These are phyloP conservation scores for Phocides pigmalion DNA, from an alignment of 1,140 invertebrate species.

Conservation along the genomic window DNA sequence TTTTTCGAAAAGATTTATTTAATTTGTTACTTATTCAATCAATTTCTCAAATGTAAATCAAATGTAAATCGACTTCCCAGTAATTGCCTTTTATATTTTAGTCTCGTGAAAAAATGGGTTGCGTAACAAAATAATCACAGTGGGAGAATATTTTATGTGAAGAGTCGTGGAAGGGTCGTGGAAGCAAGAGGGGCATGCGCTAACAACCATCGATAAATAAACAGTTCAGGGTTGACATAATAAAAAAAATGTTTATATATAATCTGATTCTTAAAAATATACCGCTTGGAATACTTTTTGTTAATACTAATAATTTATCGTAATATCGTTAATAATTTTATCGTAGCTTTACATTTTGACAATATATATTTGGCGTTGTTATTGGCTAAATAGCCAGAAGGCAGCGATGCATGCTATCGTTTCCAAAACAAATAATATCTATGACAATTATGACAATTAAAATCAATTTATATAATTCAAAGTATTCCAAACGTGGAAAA, in stretches of 20 bases:
- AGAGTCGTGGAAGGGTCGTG: constrained; percentile 41
- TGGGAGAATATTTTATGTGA: constrained; percentile 19
- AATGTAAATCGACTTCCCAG: constrained; percentile 23
- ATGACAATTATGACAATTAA: too few species aligned
- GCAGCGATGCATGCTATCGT: too few species aligned
- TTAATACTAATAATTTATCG: too few species aligned
- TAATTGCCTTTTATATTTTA: not conserved
- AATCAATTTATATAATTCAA: too few species aligned
- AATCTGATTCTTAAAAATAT: not conserved
- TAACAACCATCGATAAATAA: constrained; percentile 70
- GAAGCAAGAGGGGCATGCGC: constrained; percentile 79
- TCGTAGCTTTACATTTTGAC: too few species aligned
- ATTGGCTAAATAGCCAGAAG: too few species aligned
- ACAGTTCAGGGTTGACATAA: constrained; percentile 8
- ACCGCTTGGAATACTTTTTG: not conserved
- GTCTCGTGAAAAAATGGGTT: constrained; percentile 6
- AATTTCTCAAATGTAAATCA: not conserved
- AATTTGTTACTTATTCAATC: not conserved
- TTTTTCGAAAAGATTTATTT: too few species aligned
- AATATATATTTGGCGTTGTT: too few species aligned
- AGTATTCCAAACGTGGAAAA: too few species aligned
- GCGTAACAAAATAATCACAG: constrained; percentile 13
- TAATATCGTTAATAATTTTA: too few species aligned
- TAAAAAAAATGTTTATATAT: not conserved
- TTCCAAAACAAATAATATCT: too few species aligned